Evolutionary conservation across 2,888 invertebrate genomes (phyloP).

Genomic region (Caenorhabditis sp.): DNA sequence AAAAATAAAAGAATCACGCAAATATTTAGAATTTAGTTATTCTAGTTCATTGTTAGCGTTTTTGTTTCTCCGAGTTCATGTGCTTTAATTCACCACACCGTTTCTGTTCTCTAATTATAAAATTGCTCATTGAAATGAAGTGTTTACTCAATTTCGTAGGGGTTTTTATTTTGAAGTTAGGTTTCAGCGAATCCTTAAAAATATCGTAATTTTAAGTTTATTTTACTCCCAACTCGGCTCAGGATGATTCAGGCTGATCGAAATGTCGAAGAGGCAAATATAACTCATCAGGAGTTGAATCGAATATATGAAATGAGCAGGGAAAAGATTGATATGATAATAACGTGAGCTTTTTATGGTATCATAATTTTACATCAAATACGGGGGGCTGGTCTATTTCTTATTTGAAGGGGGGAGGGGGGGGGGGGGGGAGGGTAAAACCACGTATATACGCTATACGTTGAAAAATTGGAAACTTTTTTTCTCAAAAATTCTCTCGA

Average conservation of each 20-base stretch:
- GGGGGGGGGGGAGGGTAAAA: no score
- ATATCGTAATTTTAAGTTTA: background rate
- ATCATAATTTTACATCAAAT: no score
- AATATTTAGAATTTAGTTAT: background rate
- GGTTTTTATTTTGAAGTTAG: no score
- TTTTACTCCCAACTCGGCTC: background rate
- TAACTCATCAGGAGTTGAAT: constrained; percentile 23
- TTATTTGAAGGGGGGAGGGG: no score
- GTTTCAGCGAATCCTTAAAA: constrained; percentile 7
- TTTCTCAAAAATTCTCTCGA: no score
- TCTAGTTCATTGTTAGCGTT: constrained; percentile 5
- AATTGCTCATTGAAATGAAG: background rate
- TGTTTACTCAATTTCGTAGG: no score
- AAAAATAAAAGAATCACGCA: constrained; percentile 70
- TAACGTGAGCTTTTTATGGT: background rate
- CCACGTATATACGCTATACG: no score
- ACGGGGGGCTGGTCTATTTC: no score
- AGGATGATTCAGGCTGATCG: background rate
- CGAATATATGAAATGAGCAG: constrained; percentile 19
- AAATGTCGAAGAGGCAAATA: constrained; percentile 16
- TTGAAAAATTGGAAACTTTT: no score
- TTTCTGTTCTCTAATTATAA: background rate
- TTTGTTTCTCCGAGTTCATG: background rate
- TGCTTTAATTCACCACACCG: no score
- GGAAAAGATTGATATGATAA: constrained; percentile 17